Evolutionary conservation across 2,797 vertebrate genomes (phyloP), one percentile per base, ranked within the genome.

Genomic region (Atherinosoma microstoma): DNA sequence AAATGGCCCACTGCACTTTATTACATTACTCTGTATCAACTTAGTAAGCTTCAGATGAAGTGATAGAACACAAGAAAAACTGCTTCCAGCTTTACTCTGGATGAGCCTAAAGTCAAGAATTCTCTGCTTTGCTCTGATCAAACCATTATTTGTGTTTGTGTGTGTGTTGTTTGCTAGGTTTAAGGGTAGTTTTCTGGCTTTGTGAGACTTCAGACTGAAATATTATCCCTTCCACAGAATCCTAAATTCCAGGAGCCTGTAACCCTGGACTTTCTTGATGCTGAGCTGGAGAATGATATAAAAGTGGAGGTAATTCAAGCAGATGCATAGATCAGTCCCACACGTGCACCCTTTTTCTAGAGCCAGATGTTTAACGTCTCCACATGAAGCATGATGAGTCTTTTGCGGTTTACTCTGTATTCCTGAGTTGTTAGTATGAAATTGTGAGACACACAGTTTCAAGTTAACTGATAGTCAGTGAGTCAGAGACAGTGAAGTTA

Each of bases 191-290:
- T 16, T 15, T 54, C 3, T 45, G 58, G 30, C 45, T 51, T 36
- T 40, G 27, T 30, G 24, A 58, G 42, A 64, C 27, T 16, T 64
- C 3, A 49, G 3, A 51, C 6, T 69, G 12, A 82, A 83, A 68
- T 75, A 5, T 78, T 22, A 27, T 76, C 29, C 15, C 90, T 87
- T 91, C 70, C 74, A 69, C 93, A 99, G 98, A 99, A 98, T 92
- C 98, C 97, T 70, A 99, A 99, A 98, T 99, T 98, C 87, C 98
- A 99, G 97, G 98, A 99, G 82, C 98, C 98, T 16, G 98, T 99
- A 67, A 99, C 98, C 0, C 87, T 99, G 78, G 98, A 99, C 94
- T 98, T 99, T 77, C 93, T 99, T 70, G 98, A 99, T 81, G 98
- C 98, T 13, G 98, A 99, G 78, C 82, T 99, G 85, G 97, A 99